Conservation (phyloP, 2,797 vertebrate genomes). For the Phrynocephalus guinanensis region DNA sequence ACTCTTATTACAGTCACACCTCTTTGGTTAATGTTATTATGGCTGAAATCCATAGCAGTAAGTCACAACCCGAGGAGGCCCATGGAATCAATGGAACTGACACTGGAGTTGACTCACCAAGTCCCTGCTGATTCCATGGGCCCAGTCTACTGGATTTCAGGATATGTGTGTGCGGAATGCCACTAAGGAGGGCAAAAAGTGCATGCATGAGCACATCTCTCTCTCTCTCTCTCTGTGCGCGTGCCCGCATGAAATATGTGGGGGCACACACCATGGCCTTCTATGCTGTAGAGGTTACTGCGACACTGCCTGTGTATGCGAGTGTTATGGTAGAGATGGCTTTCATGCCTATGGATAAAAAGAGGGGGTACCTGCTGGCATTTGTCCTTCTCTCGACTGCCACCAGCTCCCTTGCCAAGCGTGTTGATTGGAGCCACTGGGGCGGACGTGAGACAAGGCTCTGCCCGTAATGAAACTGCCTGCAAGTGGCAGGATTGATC, state of each 20-base stretch:
- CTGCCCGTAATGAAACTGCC: constrained; percentile 60
- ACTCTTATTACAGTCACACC: not conserved
- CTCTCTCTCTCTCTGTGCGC: too few species aligned
- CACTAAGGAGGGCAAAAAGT: not conserved
- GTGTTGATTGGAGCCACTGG: constrained; percentile 62
- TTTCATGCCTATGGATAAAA: constrained; percentile 24
- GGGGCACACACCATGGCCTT: not conserved
- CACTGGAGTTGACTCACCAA: too few species aligned
- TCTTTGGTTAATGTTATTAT: not conserved
- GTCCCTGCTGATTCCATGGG: too few species aligned
- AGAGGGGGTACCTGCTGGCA: constrained; percentile 25
- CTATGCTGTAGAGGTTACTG: not conserved
- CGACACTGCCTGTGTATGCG: not conserved
- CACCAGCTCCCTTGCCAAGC: constrained; percentile 51
- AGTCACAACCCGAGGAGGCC: too few species aligned
- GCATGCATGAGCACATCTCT: too few species aligned
- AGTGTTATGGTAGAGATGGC: not conserved
- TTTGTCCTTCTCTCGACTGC: constrained; percentile 43
- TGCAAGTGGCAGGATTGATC: constrained; percentile 70
- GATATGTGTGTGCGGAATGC: not conserved
- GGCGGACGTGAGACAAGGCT: constrained; percentile 13
- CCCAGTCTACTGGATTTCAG: too few species aligned
- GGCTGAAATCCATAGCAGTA: too few species aligned
- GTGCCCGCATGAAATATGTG: not conserved
- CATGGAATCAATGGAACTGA: too few species aligned